Evolutionary conservation across 2,888 invertebrate species (phyloP).

Genomic region (Melolontha melolontha): DNA sequence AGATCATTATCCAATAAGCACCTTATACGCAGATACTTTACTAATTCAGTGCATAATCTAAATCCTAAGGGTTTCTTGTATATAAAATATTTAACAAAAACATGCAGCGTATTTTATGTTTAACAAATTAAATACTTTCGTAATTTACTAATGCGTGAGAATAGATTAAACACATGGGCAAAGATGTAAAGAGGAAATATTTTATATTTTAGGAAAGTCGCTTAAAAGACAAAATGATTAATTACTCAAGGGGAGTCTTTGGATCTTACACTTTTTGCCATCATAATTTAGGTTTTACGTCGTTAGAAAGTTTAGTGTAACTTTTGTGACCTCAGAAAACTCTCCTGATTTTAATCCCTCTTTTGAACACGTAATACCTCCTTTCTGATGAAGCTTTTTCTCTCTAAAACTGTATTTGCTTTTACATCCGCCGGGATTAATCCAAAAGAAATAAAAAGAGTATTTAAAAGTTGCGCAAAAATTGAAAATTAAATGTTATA

Average conservation of each 20-base stretch:
- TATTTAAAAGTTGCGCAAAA: no score
- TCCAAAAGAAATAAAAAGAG: neutral
- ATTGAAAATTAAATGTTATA: no score
- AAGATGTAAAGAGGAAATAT: neutral
- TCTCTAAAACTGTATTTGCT: neutral
- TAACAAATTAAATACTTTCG: neutral
- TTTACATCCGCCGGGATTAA: constrained; percentile 1
- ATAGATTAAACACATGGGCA: neutral
- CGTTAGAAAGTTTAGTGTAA: constrained; percentile 15
- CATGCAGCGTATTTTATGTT: no score
- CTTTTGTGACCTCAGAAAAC: constrained; percentile 6
- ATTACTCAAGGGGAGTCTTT: constrained; percentile 9
- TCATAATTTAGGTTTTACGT: constrained; percentile 18
- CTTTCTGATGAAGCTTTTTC: constrained; percentile 12
- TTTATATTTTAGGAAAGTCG: constrained; percentile 8
- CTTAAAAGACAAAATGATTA: constrained; percentile 19
- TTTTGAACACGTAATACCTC: constrained; percentile 12
- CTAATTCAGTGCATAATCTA: no score
- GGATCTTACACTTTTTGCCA: constrained; percentile 6
- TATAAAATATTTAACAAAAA: no score
- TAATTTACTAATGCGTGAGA: neutral
- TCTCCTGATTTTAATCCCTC: constrained; percentile 16
- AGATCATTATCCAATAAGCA: no score
- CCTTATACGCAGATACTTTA: no score
- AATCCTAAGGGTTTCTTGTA: no score